Conservation (phyloP, 2,797 vertebrate genomes). For the Rhinoraja longicauda region DNA sequence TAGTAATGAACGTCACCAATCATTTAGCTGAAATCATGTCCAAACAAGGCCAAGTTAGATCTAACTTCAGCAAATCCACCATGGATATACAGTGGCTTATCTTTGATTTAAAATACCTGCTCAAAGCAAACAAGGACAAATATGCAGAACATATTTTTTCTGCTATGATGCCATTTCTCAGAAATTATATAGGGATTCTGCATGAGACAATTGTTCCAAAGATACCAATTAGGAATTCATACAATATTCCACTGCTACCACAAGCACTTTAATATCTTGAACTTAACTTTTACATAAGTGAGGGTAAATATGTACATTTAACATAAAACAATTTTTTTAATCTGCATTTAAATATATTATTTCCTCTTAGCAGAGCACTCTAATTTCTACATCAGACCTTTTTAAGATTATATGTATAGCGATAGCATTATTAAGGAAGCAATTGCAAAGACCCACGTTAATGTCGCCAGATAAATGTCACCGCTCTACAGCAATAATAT, state of each 20-base stretch:
- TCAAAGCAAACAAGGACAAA: conserved; percentile 1
- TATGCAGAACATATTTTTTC: background rate
- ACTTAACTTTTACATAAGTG: too few relatives aligned
- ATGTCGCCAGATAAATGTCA: background rate
- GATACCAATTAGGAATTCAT: conserved; percentile 24
- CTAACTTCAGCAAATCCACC: background rate
- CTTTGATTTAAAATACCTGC: conserved; percentile 23
- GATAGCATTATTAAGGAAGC: background rate
- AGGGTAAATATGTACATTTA: too few relatives aligned
- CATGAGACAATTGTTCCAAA: background rate
- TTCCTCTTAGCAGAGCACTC: background rate
- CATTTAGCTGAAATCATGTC: background rate
- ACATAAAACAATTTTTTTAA: background rate
- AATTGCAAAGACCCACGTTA: background rate
- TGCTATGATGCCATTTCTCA: background rate
- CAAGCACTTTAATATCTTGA: background rate
- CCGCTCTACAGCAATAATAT: background rate
- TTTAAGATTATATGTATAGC: background rate
- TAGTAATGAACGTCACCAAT: background rate
- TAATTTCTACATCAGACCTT: background rate
- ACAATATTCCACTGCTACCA: background rate
- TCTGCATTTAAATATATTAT: background rate
- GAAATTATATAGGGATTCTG: background rate
- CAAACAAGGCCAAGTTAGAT: conserved; percentile 1
- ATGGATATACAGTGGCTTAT: background rate